phyloP scores from a whole-genome alignment of 2,888 invertebrate genomes.

The Ferrisia virgata region DNA sequence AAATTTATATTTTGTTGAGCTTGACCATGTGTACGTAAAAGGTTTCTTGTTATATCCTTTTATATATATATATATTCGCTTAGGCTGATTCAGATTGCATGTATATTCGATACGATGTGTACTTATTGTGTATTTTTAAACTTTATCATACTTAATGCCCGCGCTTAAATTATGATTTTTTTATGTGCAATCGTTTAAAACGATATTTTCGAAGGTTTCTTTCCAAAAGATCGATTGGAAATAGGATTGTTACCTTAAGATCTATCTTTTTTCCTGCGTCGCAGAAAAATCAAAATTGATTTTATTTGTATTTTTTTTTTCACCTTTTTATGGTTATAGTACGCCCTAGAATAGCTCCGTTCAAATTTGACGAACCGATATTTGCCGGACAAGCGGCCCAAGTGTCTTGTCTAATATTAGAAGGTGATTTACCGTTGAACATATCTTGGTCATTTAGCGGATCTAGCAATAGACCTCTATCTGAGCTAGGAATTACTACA shows the following conservation, averaged over 20 bases:
- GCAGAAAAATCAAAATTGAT: not conserved
- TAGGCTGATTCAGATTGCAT: conserved; percentile 12
- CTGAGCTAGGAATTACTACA: conserved; percentile 48
- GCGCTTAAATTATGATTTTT: not conserved
- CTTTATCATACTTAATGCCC: not conserved
- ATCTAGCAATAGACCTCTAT: conserved; percentile 54
- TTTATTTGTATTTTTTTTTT: not conserved
- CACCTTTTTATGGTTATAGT: conserved; percentile 53
- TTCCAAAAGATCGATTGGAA: too few relatives aligned
- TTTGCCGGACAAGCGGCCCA: conserved; percentile 52
- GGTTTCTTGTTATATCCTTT: not conserved
- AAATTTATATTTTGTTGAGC: not conserved
- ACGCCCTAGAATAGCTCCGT: conserved; percentile 51
- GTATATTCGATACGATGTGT: not conserved
- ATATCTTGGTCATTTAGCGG: conserved; percentile 57
- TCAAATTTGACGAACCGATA: conserved; percentile 51
- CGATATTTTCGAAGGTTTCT: too few relatives aligned
- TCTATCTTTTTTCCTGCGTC: not conserved
- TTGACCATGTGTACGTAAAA: not conserved
- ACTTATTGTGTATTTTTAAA: not conserved
- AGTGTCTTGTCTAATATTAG: conserved; percentile 52
- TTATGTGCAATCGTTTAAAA: too few relatives aligned
- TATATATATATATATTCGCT: not conserved
- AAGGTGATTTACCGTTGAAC: conserved; percentile 55
- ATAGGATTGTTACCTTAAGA: not conserved